These are phyloP conservation scores for Sebastes vulpes DNA, from an alignment of 2,797 vertebrate species.

Conservation along the genomic window DNA sequence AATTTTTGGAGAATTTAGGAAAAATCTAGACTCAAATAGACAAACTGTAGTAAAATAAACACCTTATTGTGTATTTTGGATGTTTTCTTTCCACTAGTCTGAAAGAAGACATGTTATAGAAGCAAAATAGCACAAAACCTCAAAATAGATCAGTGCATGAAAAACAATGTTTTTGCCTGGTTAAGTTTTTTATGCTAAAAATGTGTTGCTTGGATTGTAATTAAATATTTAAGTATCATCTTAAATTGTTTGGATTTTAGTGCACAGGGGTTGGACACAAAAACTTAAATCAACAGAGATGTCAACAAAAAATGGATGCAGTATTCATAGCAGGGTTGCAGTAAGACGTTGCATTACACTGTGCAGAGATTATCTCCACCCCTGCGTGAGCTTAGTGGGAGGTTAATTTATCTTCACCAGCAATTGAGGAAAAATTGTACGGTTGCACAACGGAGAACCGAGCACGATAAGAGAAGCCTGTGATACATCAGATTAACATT, in stretches of 20 bases:
- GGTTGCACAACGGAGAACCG: neutral
- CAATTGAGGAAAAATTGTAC: neutral
- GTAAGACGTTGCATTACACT: neutral
- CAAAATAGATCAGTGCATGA: too few relatives aligned
- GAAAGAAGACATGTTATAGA: too few relatives aligned
- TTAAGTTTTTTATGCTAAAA: neutral
- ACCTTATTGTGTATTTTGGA: too few relatives aligned
- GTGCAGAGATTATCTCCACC: neutral
- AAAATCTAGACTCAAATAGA: too few relatives aligned
- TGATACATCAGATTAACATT: neutral
- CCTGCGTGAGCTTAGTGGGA: neutral
- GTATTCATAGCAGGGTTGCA: neutral
- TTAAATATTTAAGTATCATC: neutral
- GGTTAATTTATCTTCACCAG: neutral
- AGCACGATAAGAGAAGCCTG: neutral
- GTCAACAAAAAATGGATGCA: neutral
- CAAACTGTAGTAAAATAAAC: too few relatives aligned
- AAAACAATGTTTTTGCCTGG: too few relatives aligned
- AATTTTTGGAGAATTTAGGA: rapidly evolving
- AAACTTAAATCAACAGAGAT: neutral
- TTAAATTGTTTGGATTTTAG: neutral
- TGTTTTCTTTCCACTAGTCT: too few relatives aligned
- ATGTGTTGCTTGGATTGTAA: neutral
- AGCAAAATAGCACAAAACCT: too few relatives aligned
- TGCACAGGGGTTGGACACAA: neutral